Evolutionary conservation across 2,888 invertebrate species (phyloP), one percentile per base, ranked within the genome.

Genomic region (Philereme vetulata): DNA sequence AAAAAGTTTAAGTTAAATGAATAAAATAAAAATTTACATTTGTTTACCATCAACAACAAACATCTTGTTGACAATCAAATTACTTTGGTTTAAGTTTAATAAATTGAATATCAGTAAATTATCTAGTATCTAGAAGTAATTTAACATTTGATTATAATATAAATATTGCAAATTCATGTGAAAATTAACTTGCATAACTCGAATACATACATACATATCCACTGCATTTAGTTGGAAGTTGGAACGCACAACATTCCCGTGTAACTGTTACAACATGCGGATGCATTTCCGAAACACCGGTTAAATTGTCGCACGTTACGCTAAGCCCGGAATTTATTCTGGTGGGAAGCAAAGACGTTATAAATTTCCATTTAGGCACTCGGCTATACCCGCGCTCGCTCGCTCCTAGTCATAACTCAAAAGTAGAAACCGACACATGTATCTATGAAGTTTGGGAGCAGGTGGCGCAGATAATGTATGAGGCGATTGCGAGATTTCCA

Each of bases 301-400:
- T 33, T 53, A 52, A 52, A 57, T 51, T 53, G 54, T 54, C 62
- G 34, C 51, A 57, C 66, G 67, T 58, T 48, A 58, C 34, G 11
- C 55, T 55, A 59, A 67, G 61, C 67, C 51, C 53, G 67, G 66
- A 70, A 74, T 76, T 74, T 75, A 74, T 76, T 72, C 66, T 62
- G 70, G 68, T 72, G 61, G 71, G 71, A 73, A 73, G 72, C 71
- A 74, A 76, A 76, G 71, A 71, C 68, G 77, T 73, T 77, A 84
- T 87, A 86, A 85, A 86, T 86, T 84, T 83, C 75, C 80, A 84
- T 86, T 84, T 81, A 80, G 80, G 76, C 75, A 72, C 77, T 79
- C 77, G 78, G 74, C 76, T 74, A 75, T 78, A 79, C 64, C 61
- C 56, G 73, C 71, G 74, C 69, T 74, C 73, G 64, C 57, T 51